A percentile compares a stretch with the other conserved stretches of the same genome.
These are phyloP conservation scores for Cantharis nigra DNA, from an alignment of 2,888 invertebrate species.

Conservation along the genomic window DNA sequence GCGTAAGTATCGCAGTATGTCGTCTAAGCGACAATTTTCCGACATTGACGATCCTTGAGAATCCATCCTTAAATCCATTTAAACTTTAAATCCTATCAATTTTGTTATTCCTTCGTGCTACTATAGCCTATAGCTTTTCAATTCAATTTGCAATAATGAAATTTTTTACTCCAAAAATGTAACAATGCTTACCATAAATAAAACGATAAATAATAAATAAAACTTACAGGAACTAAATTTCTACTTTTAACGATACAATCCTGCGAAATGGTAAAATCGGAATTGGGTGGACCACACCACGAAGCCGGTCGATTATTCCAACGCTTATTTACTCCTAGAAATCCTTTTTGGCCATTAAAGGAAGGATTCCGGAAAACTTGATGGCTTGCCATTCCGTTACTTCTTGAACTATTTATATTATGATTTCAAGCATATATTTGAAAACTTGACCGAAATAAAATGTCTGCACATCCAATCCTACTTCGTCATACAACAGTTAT, in stretches of 20 bases:
- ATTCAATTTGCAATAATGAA: background rate
- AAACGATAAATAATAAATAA: background rate
- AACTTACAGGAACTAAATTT: slow-evolving; percentile 13
- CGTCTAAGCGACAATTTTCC: background rate
- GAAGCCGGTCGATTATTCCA: slow-evolving; percentile 49
- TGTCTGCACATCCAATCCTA: background rate
- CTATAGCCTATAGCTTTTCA: background rate
- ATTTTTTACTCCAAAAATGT: background rate
- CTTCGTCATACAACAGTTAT: background rate
- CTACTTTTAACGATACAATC: slow-evolving; percentile 4
- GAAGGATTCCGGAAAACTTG: slow-evolving; percentile 29
- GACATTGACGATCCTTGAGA: background rate
- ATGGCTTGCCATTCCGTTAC: slow-evolving; percentile 15
- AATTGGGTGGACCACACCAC: slow-evolving; percentile 45
- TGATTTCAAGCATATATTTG: background rate
- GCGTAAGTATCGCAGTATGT: background rate
- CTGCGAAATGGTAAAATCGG: background rate
- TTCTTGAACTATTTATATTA: slow-evolving; percentile 2
- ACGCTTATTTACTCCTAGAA: slow-evolving; percentile 45
- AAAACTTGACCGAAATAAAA: background rate
- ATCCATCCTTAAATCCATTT: background rate
- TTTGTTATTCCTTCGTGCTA: background rate
- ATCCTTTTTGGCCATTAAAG: slow-evolving; percentile 36
- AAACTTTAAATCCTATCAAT: slow-evolving; percentile 4
- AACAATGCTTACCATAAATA: background rate